Conservation (phyloP, 2,888 invertebrate species). For the Parnassius glacialis region DNA sequence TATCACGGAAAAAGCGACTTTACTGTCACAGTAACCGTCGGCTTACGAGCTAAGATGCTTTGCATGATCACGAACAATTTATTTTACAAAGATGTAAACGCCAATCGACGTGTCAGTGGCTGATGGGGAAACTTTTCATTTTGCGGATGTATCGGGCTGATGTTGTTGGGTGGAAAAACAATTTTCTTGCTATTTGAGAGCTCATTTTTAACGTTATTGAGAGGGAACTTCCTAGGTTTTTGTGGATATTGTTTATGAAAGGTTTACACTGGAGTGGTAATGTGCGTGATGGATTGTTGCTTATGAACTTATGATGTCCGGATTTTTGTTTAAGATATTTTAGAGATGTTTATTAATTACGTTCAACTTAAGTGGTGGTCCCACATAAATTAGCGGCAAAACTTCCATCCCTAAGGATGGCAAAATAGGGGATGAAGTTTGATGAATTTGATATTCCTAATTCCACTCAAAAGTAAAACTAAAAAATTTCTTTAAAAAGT, state of each 20-base stretch:
- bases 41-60: slow-evolving; percentile 59
- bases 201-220: slow-evolving; percentile 75
- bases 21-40: slow-evolving; percentile 42
- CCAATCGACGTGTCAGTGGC: slow-evolving; percentile 74
- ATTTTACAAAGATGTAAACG: slow-evolving; percentile 74
- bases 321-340: no score
- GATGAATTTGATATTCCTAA: no score
- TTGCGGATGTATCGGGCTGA: slow-evolving; percentile 62
- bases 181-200: slow-evolving; percentile 68
- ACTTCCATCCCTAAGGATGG: no score
- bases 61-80: slow-evolving; percentile 62
- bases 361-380: no score
- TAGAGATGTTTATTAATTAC: no score
- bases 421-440: no score
- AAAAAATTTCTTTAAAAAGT: no score
- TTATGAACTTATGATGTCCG: neutral
- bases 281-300: slow-evolving; percentile 51
- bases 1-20: slow-evolving; percentile 47
- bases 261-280: slow-evolving; percentile 40
- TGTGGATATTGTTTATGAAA: slow-evolving; percentile 45
- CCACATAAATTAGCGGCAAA: no score
- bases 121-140: slow-evolving; percentile 78
- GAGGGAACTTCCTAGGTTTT: slow-evolving; percentile 51
- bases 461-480: no score
- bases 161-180: slow-evolving; percentile 63